Percentiles rank a stretch among this genome's conserved stretches.
Evolutionary conservation across 2,888 invertebrate species (phyloP).

Genomic region (Orgyia antiqua): DNA sequence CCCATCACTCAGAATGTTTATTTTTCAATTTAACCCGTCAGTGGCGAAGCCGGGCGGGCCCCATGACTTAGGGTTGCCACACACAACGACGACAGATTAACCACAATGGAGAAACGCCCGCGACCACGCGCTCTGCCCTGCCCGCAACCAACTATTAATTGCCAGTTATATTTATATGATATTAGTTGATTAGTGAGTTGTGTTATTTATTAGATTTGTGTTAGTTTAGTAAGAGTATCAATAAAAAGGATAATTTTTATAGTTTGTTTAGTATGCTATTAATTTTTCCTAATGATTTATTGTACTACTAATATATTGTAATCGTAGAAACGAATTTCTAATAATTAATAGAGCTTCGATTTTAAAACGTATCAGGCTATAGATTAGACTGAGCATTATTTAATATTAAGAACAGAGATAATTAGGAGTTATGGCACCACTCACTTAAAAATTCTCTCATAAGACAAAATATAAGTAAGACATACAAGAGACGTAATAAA

Average conservation of each 20-base stretch:
- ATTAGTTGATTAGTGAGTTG: conserved; percentile 29
- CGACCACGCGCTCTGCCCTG: conserved; percentile 11
- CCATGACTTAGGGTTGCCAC: conserved; percentile 73
- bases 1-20: conserved; percentile 71
- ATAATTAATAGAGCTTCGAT: too few relatives aligned
- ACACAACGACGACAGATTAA: conserved; percentile 71
- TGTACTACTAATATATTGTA: neutral
- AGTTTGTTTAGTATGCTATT: conserved; percentile 12
- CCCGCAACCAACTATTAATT: conserved; percentile 26
- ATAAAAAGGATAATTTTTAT: conserved; percentile 13
- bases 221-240: conserved; percentile 10
- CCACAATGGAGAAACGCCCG: conserved; percentile 24
- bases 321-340: too few relatives aligned
- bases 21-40: conserved; percentile 74
- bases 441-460: too few relatives aligned
- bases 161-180: conserved; percentile 21
- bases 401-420: too few relatives aligned
- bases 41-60: conserved; percentile 40
- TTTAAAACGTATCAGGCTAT: too few relatives aligned
- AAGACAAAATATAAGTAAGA: too few relatives aligned
- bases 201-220: conserved; percentile 30
- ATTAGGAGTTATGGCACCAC: too few relatives aligned
- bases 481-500: too few relatives aligned
- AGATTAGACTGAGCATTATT: too few relatives aligned
- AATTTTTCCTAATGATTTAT: conserved; percentile 5